These are phyloP conservation scores for Setipinna tenuifilis DNA, from an alignment of 2,797 vertebrate species.

Conservation along the genomic window DNA sequence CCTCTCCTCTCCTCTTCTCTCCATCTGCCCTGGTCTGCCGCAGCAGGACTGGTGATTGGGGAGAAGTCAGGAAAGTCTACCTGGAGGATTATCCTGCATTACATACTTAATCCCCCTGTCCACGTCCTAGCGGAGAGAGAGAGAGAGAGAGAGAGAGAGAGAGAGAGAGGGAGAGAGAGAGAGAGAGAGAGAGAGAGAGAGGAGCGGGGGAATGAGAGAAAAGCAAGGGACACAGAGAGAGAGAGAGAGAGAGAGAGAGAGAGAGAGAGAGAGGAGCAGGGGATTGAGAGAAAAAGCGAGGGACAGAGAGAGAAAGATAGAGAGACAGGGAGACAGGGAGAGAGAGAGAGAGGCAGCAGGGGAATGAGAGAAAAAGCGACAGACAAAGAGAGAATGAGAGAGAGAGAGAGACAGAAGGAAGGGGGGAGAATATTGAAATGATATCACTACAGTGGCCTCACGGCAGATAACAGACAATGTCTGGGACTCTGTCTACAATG, in stretches of 20 bases:
- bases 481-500: neutral
- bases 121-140: slow-evolving; percentile 55
- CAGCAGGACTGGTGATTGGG: slow-evolving; percentile 63
- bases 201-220: no score
- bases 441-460: slow-evolving; percentile 42
- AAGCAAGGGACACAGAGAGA: no score
- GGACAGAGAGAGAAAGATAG: slow-evolving; percentile 16
- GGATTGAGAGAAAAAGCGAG: no score
- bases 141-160: neutral
- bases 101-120: slow-evolving; percentile 74
- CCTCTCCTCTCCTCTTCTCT: slow-evolving; percentile 59
- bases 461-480: slow-evolving; percentile 45
- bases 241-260: no score
- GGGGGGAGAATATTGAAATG: slow-evolving; percentile 55
- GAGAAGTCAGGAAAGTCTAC: slow-evolving; percentile 67
- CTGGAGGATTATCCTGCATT: slow-evolving; percentile 80
- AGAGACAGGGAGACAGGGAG: neutral
- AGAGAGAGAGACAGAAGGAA: neutral
- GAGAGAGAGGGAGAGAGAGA: no score
- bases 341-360: slow-evolving; percentile 19
- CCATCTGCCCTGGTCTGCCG: slow-evolving; percentile 41
- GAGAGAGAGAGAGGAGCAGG: no score
- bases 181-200: no score
- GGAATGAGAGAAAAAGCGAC: slow-evolving; percentile 22
- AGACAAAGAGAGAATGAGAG: slow-evolving; percentile 20